Evolutionary conservation across 2,888 invertebrate species (phyloP), one percentile per base, ranked within the genome.

Genomic region (Dendrolimus houi): DNA sequence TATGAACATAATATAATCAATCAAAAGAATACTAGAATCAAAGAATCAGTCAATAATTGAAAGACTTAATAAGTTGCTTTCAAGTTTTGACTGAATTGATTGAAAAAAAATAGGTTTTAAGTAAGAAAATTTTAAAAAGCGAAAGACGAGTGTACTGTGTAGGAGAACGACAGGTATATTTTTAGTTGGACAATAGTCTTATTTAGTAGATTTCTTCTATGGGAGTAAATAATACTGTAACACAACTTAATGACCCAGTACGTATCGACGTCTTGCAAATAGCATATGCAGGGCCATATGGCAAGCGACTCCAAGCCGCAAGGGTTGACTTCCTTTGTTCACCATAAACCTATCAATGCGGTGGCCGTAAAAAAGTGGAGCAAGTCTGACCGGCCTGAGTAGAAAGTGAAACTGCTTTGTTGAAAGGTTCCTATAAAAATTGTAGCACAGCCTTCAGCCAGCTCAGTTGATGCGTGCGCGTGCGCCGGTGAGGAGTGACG

Each of bases 401-500:
- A 87, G 89, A 90, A 90, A 90, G 89, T 90, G 89, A 90, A 88
- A 88, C 84, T 71, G 71, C 72, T 73, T 70, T 68, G 75, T 74
- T 71, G 75, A 74, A 75, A 75, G 77, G 74, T 77, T 75, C 77
- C 79, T 89, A 88, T 90, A 89, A 87, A 88, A 87, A 82, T 84
- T 85, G 87, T 86, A 75, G 81, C 79, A 74, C 62, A 70, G 58
- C 57, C 65, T 66, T 64, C 64, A 64, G 68, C 77, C 72, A 74
- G 82, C 74, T 85, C 87, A 88, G 87, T 88, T 75, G 77, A 75
- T 67, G 77, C 74, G 74, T 75, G 79, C 76, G 79, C 72, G 71
- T 68, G 69, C 74, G 70, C 68, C 70, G 63, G 69, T 72, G 72
- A 69, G 69, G 71, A 71, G 71, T 73, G 76, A 72, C 74, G 70